phyloP scores from a whole-genome alignment of 2,888 invertebrate genomes.

The Operophtera brumata region DNA sequence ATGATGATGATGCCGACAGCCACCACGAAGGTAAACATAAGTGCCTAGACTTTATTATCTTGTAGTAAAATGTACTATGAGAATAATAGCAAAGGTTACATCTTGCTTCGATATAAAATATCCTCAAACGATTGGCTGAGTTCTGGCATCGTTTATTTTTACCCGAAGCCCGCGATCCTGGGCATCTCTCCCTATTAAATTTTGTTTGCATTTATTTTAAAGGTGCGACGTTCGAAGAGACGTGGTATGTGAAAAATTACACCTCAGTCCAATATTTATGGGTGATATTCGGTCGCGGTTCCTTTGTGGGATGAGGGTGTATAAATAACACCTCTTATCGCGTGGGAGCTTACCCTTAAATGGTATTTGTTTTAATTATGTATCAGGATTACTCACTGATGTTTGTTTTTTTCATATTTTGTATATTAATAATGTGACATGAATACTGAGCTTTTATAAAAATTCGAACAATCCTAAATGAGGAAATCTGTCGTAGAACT shows the following conservation, averaged over 20 bases:
- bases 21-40: constrained; percentile 19
- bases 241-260: constrained; percentile 81
- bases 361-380: constrained; percentile 79
- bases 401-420: constrained; percentile 28
- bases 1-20: not conserved
- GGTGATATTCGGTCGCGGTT: constrained; percentile 81
- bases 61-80: constrained; percentile 40
- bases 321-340: constrained; percentile 81
- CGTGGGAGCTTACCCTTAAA: constrained; percentile 79
- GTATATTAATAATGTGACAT: constrained; percentile 12
- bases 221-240: constrained; percentile 79
- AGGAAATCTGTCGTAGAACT: too few species aligned
- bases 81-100: constrained; percentile 39
- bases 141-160: constrained; percentile 76
- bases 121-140: constrained; percentile 69
- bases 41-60: constrained; percentile 28
- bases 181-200: constrained; percentile 81
- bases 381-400: constrained; percentile 60
- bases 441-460: not conserved
- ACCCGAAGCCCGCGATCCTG: constrained; percentile 76
- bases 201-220: constrained; percentile 82
- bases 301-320: constrained; percentile 79
- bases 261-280: constrained; percentile 81
- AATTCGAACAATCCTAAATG: too few species aligned
- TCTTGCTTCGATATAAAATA: constrained; percentile 58